A percentile compares a stretch with the other conserved stretches of the same genome.
Conservation (phyloP, 2,797 vertebrate species). For the Fistularia commersonii region DNA sequence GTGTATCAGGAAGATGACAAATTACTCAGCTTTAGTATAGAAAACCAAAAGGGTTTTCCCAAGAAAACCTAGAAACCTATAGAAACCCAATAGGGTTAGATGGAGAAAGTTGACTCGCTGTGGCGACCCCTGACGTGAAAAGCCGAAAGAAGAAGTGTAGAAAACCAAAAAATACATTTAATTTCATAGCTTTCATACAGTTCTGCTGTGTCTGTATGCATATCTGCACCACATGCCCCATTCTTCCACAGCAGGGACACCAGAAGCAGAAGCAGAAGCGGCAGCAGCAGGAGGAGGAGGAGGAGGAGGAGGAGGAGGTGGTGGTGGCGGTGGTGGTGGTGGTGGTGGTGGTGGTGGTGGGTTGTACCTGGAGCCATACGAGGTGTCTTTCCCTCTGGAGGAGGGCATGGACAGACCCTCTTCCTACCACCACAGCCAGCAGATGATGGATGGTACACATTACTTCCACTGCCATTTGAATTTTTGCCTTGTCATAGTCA, state of each 20-base stretch:
- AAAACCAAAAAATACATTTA: no score
- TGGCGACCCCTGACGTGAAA: no score
- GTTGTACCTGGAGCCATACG: constrained; percentile 76
- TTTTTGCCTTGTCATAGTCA: neutral
- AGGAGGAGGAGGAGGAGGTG: constrained; percentile 4
- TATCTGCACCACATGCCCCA: constrained; percentile 47
- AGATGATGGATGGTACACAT: constrained; percentile 72
- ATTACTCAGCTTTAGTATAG: no score
- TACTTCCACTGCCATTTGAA: neutral
- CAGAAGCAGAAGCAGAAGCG: no score
- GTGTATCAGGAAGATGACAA: no score
- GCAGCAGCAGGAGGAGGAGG: no score
- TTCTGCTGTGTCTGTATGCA: neutral
- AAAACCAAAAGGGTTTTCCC: no score
- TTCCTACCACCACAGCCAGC: constrained; percentile 67
- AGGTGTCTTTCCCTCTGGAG: constrained; percentile 80
- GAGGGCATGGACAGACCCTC: constrained; percentile 66
- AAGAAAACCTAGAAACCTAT: no score
- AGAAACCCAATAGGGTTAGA: no score
- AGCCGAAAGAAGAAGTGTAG: no score
- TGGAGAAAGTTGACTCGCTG: no score
- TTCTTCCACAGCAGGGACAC: neutral
- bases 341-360: constrained; percentile 33
- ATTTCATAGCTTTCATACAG: no score
- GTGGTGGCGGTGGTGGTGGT: constrained; percentile 24